These are phyloP conservation scores for Parapristionchus giblindavisi DNA, from an alignment of 2,888 invertebrate species.

Conservation along the genomic window DNA sequence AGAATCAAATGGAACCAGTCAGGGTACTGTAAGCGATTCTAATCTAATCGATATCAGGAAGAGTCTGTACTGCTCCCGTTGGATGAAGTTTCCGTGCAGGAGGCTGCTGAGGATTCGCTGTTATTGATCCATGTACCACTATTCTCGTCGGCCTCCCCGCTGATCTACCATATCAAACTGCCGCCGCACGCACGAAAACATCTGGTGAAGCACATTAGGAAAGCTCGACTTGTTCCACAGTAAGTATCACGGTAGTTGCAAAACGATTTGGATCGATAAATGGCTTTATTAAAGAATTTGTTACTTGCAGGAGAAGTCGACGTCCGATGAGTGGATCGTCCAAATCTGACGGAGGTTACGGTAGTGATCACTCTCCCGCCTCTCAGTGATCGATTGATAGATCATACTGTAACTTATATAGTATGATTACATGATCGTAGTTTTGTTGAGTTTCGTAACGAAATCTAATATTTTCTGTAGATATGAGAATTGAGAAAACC, in stretches of 20 bases:
- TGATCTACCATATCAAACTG: slow-evolving; percentile 31
- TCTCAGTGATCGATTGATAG: too few relatives aligned
- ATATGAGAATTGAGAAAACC: too few relatives aligned
- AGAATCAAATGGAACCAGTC: neutral
- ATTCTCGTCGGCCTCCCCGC: slow-evolving; percentile 24
- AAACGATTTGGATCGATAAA: neutral
- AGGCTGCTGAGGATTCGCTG: slow-evolving; percentile 9
- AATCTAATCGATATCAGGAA: neutral
- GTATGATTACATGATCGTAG: too few relatives aligned
- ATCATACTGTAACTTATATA: too few relatives aligned
- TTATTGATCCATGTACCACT: slow-evolving; percentile 33
- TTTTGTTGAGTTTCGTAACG: too few relatives aligned
- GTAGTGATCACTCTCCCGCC: slow-evolving; percentile 47
- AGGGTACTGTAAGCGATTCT: neutral
- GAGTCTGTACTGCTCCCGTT: slow-evolving; percentile 28
- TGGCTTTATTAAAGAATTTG: neutral
- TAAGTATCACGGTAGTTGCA: neutral
- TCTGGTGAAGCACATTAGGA: slow-evolving; percentile 33
- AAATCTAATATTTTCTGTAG: too few relatives aligned
- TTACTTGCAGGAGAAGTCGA: neutral
- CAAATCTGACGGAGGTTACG: slow-evolving; percentile 58
- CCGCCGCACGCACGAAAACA: slow-evolving; percentile 30
- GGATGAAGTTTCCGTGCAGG: slow-evolving; percentile 34
- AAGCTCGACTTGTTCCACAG: slow-evolving; percentile 16
- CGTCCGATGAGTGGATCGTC: slow-evolving; percentile 57